A percentile compares a stretch with the other conserved stretches of the same genome.
Evolutionary conservation across 2,113 vertebrate species (phyloP).

Genomic region (Synchiropus splendidus): DNA sequence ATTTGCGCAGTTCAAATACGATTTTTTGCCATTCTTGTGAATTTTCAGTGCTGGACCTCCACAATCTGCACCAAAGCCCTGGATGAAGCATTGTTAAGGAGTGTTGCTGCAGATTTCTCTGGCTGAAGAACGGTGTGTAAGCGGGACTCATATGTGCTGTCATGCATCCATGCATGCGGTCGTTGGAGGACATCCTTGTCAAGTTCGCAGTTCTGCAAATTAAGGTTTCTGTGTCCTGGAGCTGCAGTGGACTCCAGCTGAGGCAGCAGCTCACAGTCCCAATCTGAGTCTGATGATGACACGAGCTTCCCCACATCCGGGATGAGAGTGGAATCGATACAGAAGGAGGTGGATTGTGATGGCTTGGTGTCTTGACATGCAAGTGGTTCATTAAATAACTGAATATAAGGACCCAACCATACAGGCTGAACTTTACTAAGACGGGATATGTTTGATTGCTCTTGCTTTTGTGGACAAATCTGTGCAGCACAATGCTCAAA

Average conservation of each 20-base stretch:
- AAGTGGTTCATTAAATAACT: too few species aligned
- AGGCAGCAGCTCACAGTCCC: constrained; percentile 57
- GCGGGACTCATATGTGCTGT: constrained; percentile 48
- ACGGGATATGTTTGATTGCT: too few species aligned
- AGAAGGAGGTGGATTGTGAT: constrained; percentile 38
- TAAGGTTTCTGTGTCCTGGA: background rate
- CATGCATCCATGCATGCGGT: constrained; percentile 31
- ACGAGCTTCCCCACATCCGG: constrained; percentile 40
- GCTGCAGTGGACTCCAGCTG: background rate
- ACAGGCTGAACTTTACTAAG: too few species aligned
- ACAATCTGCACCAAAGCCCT: constrained; percentile 35
- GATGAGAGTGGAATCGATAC: constrained; percentile 46
- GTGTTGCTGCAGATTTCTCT: constrained; percentile 1
- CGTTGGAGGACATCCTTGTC: constrained; percentile 57
- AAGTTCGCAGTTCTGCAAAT: constrained; percentile 24
- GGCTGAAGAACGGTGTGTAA: constrained; percentile 54
- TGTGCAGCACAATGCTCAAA: too few species aligned
- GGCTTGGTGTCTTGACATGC: constrained; percentile 24
- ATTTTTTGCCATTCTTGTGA: background rate
- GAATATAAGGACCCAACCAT: too few species aligned
- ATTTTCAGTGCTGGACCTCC: constrained; percentile 46
- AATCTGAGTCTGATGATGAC: constrained; percentile 42
- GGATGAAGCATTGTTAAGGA: constrained; percentile 12
- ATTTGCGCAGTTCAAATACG: too few species aligned
- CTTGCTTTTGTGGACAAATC: background rate